Evolutionary conservation across 2,888 invertebrate species (phyloP).

Genomic region (Dusona sp.): DNA sequence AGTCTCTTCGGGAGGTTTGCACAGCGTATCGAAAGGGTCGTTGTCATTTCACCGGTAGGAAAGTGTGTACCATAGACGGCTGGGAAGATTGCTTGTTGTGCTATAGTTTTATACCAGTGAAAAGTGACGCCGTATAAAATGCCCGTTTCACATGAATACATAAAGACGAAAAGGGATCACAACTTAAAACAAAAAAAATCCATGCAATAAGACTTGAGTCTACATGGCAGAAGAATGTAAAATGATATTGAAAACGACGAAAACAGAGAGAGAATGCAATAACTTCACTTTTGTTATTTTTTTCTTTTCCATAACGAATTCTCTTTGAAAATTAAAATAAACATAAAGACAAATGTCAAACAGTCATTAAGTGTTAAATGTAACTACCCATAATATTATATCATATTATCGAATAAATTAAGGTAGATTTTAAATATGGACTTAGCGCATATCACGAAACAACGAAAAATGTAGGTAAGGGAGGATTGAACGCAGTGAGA

Average conservation of each 20-base stretch:
- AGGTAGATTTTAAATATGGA: not conserved
- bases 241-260: not conserved
- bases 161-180: not conserved
- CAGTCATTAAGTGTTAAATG: not conserved
- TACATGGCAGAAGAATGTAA: not conserved
- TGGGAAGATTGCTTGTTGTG: slow-evolving; percentile 36
- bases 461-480: not conserved
- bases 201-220: not conserved
- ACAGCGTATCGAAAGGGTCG: slow-evolving; percentile 37
- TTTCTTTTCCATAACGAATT: not conserved
- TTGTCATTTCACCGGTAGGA: slow-evolving; percentile 43
- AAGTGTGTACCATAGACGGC: slow-evolving; percentile 29
- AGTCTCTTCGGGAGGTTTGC: slow-evolving; percentile 50
- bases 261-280: not conserved
- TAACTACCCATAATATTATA: too few relatives aligned
- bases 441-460: not conserved
- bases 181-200: not conserved
- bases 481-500: not conserved
- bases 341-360: not conserved
- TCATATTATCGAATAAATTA: not conserved
- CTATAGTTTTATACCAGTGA: slow-evolving; percentile 27
- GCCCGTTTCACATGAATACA: not conserved
- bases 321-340: not conserved
- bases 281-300: not conserved
- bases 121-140: slow-evolving; percentile 10